Evolutionary conservation across 2,888 invertebrate genomes (phyloP).

Genomic region (Xestia rhomboidea): DNA sequence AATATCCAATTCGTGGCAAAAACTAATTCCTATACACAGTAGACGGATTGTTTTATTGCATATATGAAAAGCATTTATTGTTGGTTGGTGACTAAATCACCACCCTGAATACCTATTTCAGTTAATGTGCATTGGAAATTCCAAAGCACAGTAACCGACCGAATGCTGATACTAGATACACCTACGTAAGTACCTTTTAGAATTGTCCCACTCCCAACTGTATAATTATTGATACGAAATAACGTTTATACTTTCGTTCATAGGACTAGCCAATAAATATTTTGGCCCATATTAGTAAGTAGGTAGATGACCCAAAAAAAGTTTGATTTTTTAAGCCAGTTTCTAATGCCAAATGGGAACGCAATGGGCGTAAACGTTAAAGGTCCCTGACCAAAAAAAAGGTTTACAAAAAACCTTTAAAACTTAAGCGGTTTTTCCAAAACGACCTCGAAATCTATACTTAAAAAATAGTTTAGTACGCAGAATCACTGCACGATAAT

Average conservation of each 20-base stretch:
- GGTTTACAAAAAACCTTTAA: not conserved
- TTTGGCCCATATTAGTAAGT: too few species aligned
- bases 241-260: not conserved
- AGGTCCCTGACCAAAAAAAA: not conserved
- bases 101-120: not conserved
- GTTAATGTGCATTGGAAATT: not conserved
- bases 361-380: not conserved
- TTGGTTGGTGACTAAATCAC: not conserved
- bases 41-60: too few species aligned
- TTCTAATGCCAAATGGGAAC: not conserved
- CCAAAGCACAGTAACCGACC: not conserved
- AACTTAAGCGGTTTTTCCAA: not conserved
- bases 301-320: not conserved
- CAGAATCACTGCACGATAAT: not conserved
- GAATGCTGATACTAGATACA: not conserved
- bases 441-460: not conserved
- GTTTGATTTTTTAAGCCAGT: not conserved
- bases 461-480: not conserved
- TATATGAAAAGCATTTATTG: not conserved
- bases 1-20: too few species aligned
- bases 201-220: not conserved
- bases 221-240: not conserved
- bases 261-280: not conserved
- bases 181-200: not conserved
- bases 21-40: too few species aligned